phyloP scores from a whole-genome alignment of 2,888 invertebrate species.

The Meteorus cinctellus region DNA sequence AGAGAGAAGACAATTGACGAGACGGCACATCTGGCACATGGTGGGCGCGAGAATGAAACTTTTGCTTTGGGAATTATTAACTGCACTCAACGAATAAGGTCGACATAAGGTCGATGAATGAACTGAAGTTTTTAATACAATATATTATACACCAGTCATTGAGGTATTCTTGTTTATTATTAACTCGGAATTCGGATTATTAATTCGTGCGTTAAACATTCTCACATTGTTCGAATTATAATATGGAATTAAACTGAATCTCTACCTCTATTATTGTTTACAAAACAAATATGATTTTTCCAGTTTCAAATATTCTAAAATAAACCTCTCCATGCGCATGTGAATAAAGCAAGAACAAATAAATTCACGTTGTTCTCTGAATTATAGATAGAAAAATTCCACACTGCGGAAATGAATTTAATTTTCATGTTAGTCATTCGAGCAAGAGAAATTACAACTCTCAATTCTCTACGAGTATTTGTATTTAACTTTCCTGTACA shows the following conservation, averaged over 20 bases:
- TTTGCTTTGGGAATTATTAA: slow-evolving; percentile 6
- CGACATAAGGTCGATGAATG: slow-evolving; percentile 10
- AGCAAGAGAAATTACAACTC: too few relatives aligned
- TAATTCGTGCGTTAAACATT: neutral
- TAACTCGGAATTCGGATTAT: neutral
- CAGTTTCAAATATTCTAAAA: too few relatives aligned
- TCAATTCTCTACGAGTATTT: neutral
- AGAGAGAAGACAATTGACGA: slow-evolving; percentile 8
- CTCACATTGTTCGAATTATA: too few relatives aligned
- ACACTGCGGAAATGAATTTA: too few relatives aligned
- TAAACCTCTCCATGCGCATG: too few relatives aligned
- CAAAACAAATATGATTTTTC: too few relatives aligned
- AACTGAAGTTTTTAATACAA: neutral
- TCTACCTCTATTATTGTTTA: too few relatives aligned
- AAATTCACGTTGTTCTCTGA: too few relatives aligned
- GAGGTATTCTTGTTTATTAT: neutral
- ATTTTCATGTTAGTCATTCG: neutral
- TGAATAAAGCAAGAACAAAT: too few relatives aligned
- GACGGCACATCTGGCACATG: slow-evolving; percentile 11
- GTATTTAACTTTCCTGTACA: neutral
- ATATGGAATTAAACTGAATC: too few relatives aligned
- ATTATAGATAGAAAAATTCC: too few relatives aligned
- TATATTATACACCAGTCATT: neutral
- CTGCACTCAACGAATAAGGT: neutral
- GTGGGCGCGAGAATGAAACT: neutral